Evolutionary conservation across 2,888 invertebrate species (phyloP).

Genomic region (Volucella inanis): DNA sequence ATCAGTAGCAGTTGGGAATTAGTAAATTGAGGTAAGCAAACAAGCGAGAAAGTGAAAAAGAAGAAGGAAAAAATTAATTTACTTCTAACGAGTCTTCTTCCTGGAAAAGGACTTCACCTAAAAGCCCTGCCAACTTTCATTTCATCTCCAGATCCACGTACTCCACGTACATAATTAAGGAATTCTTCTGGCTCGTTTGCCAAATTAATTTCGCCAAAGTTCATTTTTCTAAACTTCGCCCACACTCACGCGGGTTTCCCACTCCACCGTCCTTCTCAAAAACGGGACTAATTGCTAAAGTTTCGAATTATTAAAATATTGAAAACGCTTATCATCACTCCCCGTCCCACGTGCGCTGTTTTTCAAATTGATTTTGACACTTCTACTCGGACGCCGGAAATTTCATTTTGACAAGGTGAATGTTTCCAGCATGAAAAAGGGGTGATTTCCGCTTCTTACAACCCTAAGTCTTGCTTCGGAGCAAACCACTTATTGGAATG

Average conservation of each 20-base stretch:
- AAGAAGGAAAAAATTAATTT: constrained; percentile 41
- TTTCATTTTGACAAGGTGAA: constrained; percentile 19
- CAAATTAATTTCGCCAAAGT: constrained; percentile 46
- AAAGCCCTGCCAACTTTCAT: neutral
- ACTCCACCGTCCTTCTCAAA: neutral
- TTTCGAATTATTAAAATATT: constrained; percentile 44
- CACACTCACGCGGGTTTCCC: neutral
- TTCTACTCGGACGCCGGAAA: constrained; percentile 5
- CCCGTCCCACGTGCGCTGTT: neutral
- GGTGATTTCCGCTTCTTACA: constrained; percentile 6
- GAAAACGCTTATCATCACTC: constrained; percentile 17
- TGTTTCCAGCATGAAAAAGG: neutral
- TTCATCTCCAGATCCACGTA: constrained; percentile 14
- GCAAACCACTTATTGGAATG: constrained; percentile 1
- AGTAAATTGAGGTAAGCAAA: no score
- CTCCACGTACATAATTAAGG: constrained; percentile 44
- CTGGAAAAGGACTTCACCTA: neutral
- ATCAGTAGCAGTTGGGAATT: no score
- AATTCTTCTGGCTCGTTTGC: constrained; percentile 41
- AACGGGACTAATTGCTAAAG: constrained; percentile 59
- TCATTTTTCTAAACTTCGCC: neutral
- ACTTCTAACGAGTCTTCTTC: constrained; percentile 36
- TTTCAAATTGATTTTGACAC: constrained; percentile 47
- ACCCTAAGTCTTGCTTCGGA: neutral
- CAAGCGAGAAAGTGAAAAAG: no score